Conservation (phyloP, 2,113 vertebrate species). For the Anser brachyrhynchus region DNA sequence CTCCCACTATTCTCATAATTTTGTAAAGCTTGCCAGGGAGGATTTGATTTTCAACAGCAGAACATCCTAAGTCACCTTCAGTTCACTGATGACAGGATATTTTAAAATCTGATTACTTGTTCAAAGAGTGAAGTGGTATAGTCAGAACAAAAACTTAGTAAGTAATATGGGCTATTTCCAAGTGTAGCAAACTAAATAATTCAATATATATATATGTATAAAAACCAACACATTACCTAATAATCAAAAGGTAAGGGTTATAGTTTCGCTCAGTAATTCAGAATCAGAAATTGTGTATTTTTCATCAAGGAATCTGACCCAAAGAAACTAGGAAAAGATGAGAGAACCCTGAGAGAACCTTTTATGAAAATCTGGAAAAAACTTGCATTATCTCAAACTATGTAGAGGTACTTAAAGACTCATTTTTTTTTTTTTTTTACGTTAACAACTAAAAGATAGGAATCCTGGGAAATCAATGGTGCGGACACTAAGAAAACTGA, state of each 20-base stretch:
- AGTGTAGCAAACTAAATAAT: not conserved
- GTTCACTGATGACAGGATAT: not conserved
- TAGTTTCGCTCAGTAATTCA: not conserved
- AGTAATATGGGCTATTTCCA: not conserved
- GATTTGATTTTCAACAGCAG: slow-evolving; percentile 13
- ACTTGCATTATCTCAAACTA: not conserved
- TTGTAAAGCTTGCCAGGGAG: not conserved
- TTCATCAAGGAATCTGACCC: not conserved
- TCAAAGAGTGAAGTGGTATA: not conserved
- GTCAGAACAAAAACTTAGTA: not conserved
- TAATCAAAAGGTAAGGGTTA: not conserved
- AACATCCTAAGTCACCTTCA: slow-evolving; percentile 10
- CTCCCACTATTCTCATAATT: not conserved
- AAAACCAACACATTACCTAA: not conserved
- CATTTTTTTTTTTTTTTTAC: not conserved
- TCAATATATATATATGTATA: not conserved
- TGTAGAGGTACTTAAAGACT: not conserved
- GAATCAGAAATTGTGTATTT: not conserved
- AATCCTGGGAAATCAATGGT: slow-evolving; percentile 37
- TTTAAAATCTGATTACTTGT: not conserved
- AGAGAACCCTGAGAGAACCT: not conserved
- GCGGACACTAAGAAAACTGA: slow-evolving; percentile 44
- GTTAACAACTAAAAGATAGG: not conserved
- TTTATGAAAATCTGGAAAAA: not conserved
- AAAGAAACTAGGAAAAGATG: not conserved